Conservation (phyloP, 2,888 invertebrate genomes). For the Lithophane semibrunnea region DNA sequence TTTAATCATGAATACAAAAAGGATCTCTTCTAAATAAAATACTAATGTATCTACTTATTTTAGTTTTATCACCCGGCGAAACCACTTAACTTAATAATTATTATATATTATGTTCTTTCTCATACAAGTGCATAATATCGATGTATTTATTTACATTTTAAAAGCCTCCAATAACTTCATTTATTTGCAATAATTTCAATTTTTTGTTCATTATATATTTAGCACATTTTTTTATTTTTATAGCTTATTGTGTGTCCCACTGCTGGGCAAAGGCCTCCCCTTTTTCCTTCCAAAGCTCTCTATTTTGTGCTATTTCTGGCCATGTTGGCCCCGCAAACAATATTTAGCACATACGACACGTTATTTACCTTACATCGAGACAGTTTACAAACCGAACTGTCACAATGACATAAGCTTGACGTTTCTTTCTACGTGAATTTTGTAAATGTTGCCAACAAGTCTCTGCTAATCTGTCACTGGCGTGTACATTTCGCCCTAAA, state of each 20-base stretch:
- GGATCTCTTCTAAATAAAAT: background rate
- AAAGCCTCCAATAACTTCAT: background rate
- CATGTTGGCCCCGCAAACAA: too few species aligned
- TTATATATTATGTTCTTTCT: too few species aligned
- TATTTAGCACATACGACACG: background rate
- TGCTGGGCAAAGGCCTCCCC: too few species aligned
- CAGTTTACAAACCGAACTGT: conserved; percentile 11
- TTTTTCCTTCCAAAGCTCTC: too few species aligned
- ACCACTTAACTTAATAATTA: too few species aligned
- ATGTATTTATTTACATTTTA: background rate
- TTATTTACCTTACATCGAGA: background rate
- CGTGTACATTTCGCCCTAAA: conserved; percentile 18
- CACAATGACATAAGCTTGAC: conserved; percentile 25
- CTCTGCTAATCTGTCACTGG: conserved; percentile 27
- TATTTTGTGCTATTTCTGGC: too few species aligned
- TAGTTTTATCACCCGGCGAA: too few species aligned
- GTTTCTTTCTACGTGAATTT: background rate
- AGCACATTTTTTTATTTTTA: too few species aligned
- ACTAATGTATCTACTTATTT: background rate
- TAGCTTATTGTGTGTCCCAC: too few species aligned
- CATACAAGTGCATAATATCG: too few species aligned
- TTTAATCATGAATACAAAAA: background rate
- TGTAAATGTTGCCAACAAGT: conserved; percentile 7
- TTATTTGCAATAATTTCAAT: too few species aligned
- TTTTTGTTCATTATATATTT: too few species aligned